Base-by-base conservation (phyloP, 2,888 invertebrate genomes). In the Sesia apiformis region DNA sequence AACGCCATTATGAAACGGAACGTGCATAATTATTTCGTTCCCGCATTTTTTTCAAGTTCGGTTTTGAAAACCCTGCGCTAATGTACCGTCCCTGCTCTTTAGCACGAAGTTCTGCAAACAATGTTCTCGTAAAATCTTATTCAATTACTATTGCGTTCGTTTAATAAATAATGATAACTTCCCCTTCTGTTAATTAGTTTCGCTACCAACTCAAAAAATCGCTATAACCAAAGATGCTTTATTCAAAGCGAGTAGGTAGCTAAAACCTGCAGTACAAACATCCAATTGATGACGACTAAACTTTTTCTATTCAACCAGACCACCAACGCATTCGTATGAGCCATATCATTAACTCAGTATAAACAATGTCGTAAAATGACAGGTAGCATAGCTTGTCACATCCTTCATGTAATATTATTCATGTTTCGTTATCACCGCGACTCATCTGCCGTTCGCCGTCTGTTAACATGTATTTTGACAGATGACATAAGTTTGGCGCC, bases 11-110 rank as follows among this genome's bases (percentile, higher is more conserved):
- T 83, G 76, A 81, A 84, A 87, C 83, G 82, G 85, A 87, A 87
- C 87, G 87, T 87, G 84, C 78, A 88, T 89, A 89, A 89, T 89
- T 88, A 88, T 89, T 89, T 89, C 83, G 87, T 88, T 87, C 84
- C 84, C 84, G 80, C 80, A 77, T 81, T 85, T 83, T 78, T 83
- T 80, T 80, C 73, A 75, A 76, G 70, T 83, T 79, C 73, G 72
- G 71, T 76, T 82, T 84, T 79, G 81, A 82, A 84, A 81, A 82
- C 72, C 66, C 23, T 72, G 72, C 78, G 77, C 84, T 89, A 88
- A 88, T 85, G 82, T 73, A 70, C 69, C 87, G 81, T 81, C 81
- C 69, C 85, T 74, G 76, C 72, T 69, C 70, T 66, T 66, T 66
- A 76, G 87, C 89, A 89, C 89, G 89, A 74, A 83, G 65, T 66